Conservation (phyloP, 2,888 invertebrate species). For the Diploptera punctata region DNA sequence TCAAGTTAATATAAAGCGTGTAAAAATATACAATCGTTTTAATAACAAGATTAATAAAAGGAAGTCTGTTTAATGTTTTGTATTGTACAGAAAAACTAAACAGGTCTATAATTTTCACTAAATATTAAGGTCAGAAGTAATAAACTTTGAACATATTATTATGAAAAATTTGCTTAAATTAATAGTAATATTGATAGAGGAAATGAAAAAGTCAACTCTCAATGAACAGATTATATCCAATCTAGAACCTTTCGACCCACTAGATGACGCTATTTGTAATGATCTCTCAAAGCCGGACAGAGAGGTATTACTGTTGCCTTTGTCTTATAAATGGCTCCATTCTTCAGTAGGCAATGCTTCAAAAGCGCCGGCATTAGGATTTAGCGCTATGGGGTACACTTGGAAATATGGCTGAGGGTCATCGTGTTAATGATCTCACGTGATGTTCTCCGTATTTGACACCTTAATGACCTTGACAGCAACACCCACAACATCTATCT, state of each 20-base stretch:
- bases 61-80: no score
- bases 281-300: conserved; percentile 1
- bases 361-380: conserved; percentile 2
- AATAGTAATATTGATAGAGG: no score
- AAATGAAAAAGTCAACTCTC: no score
- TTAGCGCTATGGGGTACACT: conserved; percentile 1
- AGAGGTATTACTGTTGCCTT: neutral
- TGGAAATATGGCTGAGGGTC: conserved; percentile 5
- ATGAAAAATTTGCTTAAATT: no score
- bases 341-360: neutral
- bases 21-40: no score
- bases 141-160: no score
- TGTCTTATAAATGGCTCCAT: conserved; percentile 1
- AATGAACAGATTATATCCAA: no score
- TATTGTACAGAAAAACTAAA: no score
- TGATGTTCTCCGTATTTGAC: neutral
- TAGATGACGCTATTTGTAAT: conserved; percentile 3
- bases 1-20: no score
- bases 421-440: neutral
- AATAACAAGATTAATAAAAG: no score
- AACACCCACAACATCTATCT: neutral
- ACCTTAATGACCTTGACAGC: neutral
- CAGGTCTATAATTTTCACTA: no score
- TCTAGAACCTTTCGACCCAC: neutral
- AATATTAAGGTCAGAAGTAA: no score